Evolutionary conservation across 2,113 vertebrate genomes (phyloP).

Genomic region (Theropithecus gelada): DNA sequence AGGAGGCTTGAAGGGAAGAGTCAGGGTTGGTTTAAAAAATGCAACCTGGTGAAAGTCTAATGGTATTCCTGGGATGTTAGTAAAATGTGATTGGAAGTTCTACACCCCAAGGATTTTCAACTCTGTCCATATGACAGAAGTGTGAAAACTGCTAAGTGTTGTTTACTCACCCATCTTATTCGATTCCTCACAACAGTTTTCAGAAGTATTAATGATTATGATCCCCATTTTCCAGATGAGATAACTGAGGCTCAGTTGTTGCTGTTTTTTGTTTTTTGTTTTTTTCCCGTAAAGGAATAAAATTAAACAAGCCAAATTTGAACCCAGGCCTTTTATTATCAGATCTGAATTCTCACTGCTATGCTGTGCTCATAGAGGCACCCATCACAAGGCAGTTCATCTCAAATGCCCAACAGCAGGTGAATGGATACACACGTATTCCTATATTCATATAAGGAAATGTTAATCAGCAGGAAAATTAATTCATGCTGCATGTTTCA

Average conservation of each 20-base stretch:
- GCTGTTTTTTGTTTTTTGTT: no score
- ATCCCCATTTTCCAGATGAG: not conserved
- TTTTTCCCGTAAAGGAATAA: no score
- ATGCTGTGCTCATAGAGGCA: not conserved
- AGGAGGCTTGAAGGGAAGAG: not conserved
- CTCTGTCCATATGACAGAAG: not conserved
- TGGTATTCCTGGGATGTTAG: not conserved
- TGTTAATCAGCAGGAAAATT: no score
- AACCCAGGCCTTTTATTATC: not conserved
- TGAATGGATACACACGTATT: fast-evolving
- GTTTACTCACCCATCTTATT: fast-evolving
- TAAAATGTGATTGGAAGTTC: not conserved
- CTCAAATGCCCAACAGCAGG: not conserved
- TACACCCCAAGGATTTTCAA: not conserved
- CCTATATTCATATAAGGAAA: not conserved
- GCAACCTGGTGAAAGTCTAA: not conserved
- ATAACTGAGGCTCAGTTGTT: not conserved
- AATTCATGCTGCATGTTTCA: not conserved
- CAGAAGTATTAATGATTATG: not conserved
- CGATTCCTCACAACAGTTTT: not conserved
- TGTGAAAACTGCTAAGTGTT: not conserved
- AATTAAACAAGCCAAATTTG: not conserved
- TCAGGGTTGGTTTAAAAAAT: not conserved
- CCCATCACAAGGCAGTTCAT: no score
- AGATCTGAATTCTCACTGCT: not conserved